phyloP scores from a whole-genome alignment of 2,797 vertebrate genomes.

The Apodemus agrarius region DNA sequence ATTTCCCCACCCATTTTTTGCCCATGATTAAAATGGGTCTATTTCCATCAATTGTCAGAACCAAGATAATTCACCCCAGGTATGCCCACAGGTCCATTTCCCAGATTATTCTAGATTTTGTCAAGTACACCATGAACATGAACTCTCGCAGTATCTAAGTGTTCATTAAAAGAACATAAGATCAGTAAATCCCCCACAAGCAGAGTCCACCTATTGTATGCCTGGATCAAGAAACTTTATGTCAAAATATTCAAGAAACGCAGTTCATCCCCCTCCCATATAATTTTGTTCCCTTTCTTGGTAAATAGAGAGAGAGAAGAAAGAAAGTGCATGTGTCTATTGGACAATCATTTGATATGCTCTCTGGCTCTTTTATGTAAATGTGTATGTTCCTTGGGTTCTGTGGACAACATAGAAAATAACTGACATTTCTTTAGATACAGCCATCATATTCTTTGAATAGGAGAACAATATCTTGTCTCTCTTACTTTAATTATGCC shows the following conservation, averaged over 20 bases:
- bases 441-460: constrained; percentile 34
- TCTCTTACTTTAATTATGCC: constrained; percentile 69
- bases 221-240: neutral
- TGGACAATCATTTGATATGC: neutral
- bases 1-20: too few species aligned
- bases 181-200: neutral
- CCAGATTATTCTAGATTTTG: neutral
- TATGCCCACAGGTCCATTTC: neutral
- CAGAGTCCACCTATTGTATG: neutral
- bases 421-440: constrained; percentile 64
- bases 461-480: constrained; percentile 37
- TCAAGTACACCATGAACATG: neutral
- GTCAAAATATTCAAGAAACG: neutral
- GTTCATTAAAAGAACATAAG: neutral
- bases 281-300: constrained; percentile 9
- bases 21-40: neutral
- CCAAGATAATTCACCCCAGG: neutral
- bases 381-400: constrained; percentile 12
- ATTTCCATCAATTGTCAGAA: neutral
- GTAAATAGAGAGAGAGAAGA: neutral
- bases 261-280: neutral
- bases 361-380: constrained; percentile 40
- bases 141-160: neutral
- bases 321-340: neutral
- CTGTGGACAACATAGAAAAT: constrained; percentile 26